Evolutionary conservation across 37 sponge, comb jelly and placozoan genomes (phyloP).

Genomic region (Chondrosia reniformis): DNA sequence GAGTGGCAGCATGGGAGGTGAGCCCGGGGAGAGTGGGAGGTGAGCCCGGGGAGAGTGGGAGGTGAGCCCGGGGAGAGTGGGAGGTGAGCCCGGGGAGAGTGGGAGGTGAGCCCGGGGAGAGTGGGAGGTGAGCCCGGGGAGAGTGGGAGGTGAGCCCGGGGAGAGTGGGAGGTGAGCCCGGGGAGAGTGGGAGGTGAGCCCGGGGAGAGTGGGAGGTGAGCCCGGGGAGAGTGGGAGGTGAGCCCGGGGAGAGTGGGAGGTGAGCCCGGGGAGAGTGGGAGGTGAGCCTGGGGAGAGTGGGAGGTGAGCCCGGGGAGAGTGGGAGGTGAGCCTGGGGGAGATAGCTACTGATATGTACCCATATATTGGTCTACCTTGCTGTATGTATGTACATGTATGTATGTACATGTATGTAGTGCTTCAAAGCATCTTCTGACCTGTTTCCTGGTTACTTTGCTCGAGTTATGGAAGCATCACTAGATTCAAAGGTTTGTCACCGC

Average conservation of each 20-base stretch:
- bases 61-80: background rate
- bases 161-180: background rate
- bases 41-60: background rate
- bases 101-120: background rate
- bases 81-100: background rate
- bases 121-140: background rate
- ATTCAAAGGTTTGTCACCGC: conserved; percentile 24
- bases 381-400: background rate
- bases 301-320: background rate
- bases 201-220: background rate
- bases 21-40: background rate
- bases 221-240: background rate
- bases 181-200: background rate
- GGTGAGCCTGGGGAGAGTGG: background rate
- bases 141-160: background rate
- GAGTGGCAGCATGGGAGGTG: conserved; percentile 87
- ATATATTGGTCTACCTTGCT: background rate
- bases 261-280: background rate
- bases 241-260: background rate
- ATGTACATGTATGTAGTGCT: conserved; percentile 12
- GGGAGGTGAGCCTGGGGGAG: background rate
- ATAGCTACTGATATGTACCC: background rate
- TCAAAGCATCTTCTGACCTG: conserved; percentile 34
- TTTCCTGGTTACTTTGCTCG: conserved; percentile 48
- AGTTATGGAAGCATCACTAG: conserved; percentile 10